Base-by-base conservation (phyloP, 2,113 vertebrate species). In the Camelus bactrianus region DNA sequence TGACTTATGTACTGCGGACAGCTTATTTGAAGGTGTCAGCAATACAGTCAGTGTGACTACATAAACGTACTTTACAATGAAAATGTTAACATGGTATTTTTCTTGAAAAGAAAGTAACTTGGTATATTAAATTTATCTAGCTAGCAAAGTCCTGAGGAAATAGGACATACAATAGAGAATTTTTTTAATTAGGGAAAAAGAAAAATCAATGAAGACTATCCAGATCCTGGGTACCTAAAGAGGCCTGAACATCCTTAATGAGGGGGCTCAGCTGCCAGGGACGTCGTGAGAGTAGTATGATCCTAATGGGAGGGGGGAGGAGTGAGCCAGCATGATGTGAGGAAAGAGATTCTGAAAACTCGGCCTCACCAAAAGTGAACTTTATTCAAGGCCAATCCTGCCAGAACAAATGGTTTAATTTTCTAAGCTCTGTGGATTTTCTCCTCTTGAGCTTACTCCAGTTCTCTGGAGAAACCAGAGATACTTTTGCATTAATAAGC, bases 401-500 rank as follows among this genome's bases (percentile, higher is more conserved):
- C 76, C 52, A 95, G 67, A 93, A 86, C 30, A 81, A 90, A 86
- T 80, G 73, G 54, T 89, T 95, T 91, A 56, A 48, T 87, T 93
- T 93, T 95, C 60, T 93, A 83, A 93, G 54, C 16, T 70, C 52
- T 70, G 52, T 77, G 35, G 50, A 82, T 87, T 77, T 93, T 95
- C 60, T 88, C 28, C 80, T 86, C 42, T 82, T 28, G 46, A 83
- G 75, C 83, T 91, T 86, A 91, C 16, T 83, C 30, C 35, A 50
- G 52, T 91, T 91, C 30, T 93, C 81, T 97, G 32, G 52, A 93
- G 81, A 46, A 96, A 95, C 46, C 26, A 87, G 72, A 89, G 65
- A 85, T 35, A 35, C 16, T 93, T 91, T 86, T 81, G 58, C 81
- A 42, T 95, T 81, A 93, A 89, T 90, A 93, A 93, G 64, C 79